Evolutionary conservation across 2,888 invertebrate species (phyloP).

Genomic region (Lasioglossum pauxillum): DNA sequence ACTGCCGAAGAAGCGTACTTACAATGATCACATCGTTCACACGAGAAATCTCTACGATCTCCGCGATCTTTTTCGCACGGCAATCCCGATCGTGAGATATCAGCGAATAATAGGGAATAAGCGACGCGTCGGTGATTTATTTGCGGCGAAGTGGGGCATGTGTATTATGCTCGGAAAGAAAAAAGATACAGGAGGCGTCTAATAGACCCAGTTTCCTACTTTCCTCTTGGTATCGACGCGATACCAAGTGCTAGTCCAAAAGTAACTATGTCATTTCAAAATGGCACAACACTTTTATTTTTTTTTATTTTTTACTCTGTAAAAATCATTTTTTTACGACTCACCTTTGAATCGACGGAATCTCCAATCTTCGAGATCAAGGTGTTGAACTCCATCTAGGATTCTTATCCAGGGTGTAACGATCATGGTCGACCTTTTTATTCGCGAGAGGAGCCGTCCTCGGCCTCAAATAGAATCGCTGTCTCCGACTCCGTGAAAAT

Average conservation of each 20-base stretch:
- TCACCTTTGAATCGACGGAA: neutral
- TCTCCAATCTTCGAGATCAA: neutral
- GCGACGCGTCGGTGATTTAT: constrained; percentile 13
- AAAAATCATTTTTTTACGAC: too few species aligned
- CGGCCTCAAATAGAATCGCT: constrained; percentile 22
- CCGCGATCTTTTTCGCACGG: constrained; percentile 6
- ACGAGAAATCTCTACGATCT: neutral
- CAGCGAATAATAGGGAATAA: constrained; percentile 16
- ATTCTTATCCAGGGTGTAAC: neutral
- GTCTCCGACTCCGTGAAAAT: constrained; percentile 22
- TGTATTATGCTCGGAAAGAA: neutral
- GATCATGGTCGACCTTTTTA: constrained; percentile 13
- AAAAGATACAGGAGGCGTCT: neutral
- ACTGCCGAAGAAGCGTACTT: neutral
- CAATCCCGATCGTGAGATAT: constrained; percentile 34
- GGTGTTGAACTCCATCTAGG: neutral
- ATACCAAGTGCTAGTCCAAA: neutral
- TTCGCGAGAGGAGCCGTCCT: constrained; percentile 24
- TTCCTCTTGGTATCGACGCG: neutral
- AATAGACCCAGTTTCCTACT: constrained; percentile 33
- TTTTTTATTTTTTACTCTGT: too few species aligned
- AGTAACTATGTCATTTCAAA: neutral
- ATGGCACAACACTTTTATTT: too few species aligned
- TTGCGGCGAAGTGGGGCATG: constrained; percentile 15
- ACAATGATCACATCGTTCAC: neutral